A percentile compares a stretch with the other conserved stretches of the same genome.
phyloP scores from a whole-genome alignment of 1,140 invertebrate species.

The Cyclargus thomasi region DNA sequence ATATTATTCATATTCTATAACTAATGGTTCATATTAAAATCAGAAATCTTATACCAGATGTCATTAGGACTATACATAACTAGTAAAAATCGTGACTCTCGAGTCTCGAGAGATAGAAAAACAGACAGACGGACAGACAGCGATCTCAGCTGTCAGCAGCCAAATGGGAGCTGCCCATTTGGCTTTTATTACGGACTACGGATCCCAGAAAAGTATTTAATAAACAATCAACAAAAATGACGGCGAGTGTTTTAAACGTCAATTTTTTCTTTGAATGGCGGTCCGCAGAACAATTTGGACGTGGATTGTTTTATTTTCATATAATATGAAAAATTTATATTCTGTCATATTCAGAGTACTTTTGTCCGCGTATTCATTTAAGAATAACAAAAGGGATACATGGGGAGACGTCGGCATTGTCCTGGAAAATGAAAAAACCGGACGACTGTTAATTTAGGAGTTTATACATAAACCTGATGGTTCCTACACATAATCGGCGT shows the following conservation, averaged over 20 bases:
- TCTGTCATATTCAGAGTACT: slow-evolving; percentile 3
- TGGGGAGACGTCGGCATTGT: not conserved
- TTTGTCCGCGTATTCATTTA: not conserved
- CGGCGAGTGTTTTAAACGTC: not conserved
- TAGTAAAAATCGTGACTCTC: too few relatives aligned
- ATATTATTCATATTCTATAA: too few relatives aligned
- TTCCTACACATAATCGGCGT: too few relatives aligned
- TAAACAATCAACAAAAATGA: not conserved
- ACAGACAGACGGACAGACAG: too few relatives aligned
- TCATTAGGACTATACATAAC: too few relatives aligned
- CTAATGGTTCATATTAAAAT: too few relatives aligned
- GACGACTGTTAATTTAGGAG: not conserved
- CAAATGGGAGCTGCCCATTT: too few relatives aligned
- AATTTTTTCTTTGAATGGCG: not conserved
- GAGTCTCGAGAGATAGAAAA: too few relatives aligned
- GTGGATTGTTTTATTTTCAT: not conserved
- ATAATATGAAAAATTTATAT: not conserved
- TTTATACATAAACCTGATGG: not conserved
- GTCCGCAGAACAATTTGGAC: not conserved
- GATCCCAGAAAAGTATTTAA: not conserved
- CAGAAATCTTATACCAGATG: too few relatives aligned
- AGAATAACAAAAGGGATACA: slow-evolving; percentile 3
- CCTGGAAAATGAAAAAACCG: not conserved
- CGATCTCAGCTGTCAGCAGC: too few relatives aligned
- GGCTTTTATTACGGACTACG: not conserved